Evolutionary conservation across 2,797 vertebrate species (phyloP).

Genomic region (Pseudotriccus pelzelni): DNA sequence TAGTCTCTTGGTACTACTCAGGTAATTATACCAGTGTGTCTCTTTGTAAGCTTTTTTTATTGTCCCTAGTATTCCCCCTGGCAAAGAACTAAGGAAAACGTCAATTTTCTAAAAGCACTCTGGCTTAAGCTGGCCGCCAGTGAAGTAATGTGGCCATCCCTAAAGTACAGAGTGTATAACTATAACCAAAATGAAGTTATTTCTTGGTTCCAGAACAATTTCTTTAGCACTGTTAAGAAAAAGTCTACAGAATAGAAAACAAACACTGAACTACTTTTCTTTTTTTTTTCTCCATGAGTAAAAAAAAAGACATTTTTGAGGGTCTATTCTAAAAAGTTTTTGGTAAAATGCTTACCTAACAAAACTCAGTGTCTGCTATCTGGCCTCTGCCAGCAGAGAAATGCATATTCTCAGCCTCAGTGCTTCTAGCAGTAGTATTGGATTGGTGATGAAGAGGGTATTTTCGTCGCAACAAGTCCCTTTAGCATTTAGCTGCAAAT

Average conservation of each 20-base stretch:
- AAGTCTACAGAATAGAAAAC: background rate
- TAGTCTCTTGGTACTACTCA: background rate
- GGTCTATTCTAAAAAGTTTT: background rate
- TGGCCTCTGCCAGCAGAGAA: background rate
- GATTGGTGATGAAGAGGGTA: background rate
- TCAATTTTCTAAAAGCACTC: background rate
- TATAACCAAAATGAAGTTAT: background rate
- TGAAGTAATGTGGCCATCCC: background rate
- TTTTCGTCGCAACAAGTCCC: background rate
- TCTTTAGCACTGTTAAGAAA: background rate
- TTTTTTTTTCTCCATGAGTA: background rate
- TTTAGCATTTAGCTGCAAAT: background rate
- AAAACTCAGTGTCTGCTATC: background rate
- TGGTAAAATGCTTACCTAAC: background rate
- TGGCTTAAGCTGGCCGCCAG: background rate
- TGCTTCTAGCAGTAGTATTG: background rate
- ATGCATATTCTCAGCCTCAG: background rate
- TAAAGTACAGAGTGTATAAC: background rate
- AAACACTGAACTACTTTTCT: background rate
- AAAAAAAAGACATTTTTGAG: background rate
- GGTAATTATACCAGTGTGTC: slow-evolving; percentile 1
- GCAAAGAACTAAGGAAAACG: background rate
- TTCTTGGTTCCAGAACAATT: background rate
- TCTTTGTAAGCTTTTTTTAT: slow-evolving; percentile 27
- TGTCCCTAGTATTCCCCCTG: background rate